Conservation (phyloP, 2,888 invertebrate species). For the Aproaerema taeniolella region DNA sequence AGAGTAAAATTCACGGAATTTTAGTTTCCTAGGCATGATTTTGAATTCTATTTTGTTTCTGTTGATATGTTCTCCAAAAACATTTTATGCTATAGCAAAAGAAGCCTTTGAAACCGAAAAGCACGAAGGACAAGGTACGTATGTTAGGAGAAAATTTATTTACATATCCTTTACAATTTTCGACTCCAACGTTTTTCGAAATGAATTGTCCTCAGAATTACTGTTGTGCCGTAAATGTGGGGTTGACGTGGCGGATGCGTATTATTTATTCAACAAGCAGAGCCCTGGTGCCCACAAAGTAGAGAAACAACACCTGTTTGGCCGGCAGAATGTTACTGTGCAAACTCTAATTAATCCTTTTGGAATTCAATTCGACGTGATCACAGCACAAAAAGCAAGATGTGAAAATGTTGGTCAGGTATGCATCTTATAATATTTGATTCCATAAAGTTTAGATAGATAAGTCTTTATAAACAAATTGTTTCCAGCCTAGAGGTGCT, state of each 20-base stretch:
- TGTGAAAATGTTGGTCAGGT: constrained; percentile 74
- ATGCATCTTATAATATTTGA: constrained; percentile 29
- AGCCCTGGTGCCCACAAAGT: constrained; percentile 67
- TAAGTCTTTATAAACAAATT: neutral
- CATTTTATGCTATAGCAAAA: constrained; percentile 31
- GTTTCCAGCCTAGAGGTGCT: constrained; percentile 66
- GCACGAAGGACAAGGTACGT: constrained; percentile 35
- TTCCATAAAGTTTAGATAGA: neutral
- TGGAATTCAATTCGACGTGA: constrained; percentile 71
- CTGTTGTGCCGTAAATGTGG: constrained; percentile 79
- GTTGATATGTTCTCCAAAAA: constrained; percentile 29
- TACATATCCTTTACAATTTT: neutral
- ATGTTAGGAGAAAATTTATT: constrained; percentile 3
- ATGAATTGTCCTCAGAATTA: no score
- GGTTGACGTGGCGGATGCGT: constrained; percentile 73
- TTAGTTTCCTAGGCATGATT: constrained; percentile 38
- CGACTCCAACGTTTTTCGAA: constrained; percentile 1
- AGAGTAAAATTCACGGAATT: neutral
- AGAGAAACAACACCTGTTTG: constrained; percentile 72
- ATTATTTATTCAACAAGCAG: constrained; percentile 66
- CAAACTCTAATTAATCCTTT: constrained; percentile 76
- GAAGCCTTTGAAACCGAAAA: constrained; percentile 29
- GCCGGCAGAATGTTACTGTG: constrained; percentile 68
- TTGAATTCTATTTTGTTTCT: constrained; percentile 35
- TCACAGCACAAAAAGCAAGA: constrained; percentile 70